Evolutionary conservation across 2,888 invertebrate species (phyloP).

Genomic region (Emmelina monodactyla): DNA sequence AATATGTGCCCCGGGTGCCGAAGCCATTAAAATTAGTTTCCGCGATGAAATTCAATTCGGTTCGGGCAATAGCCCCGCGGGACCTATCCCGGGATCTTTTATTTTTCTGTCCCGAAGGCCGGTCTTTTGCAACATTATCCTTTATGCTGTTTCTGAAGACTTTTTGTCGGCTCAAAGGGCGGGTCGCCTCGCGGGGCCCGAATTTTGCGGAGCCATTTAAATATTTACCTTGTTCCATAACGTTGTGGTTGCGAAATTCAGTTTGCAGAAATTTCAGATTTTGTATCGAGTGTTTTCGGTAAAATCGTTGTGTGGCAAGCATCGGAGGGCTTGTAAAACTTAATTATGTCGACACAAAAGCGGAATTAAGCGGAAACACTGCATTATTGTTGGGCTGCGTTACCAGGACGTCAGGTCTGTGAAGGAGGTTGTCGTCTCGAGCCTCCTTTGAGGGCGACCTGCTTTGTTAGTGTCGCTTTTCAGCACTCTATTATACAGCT

Average conservation of each 20-base stretch:
- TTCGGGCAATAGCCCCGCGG: slow-evolving; percentile 19
- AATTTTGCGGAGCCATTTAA: no score
- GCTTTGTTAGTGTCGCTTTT: slow-evolving; percentile 30
- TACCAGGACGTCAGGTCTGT: slow-evolving; percentile 25
- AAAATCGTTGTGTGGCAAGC: no score
- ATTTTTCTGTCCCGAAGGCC: slow-evolving; percentile 9
- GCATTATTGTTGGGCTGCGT: slow-evolving; percentile 10
- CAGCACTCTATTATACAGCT: slow-evolving; percentile 21
- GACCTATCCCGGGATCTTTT: slow-evolving; percentile 18
- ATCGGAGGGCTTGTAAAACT: no score
- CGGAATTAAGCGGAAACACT: no score
- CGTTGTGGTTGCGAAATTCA: no score
- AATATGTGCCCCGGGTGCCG: slow-evolving; percentile 19
- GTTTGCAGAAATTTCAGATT: no score
- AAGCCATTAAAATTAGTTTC: slow-evolving; percentile 38
- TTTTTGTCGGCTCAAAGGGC: no score
- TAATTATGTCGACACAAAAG: no score
- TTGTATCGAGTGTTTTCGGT: no score
- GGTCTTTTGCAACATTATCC: not conserved
- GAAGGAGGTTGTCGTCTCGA: slow-evolving; percentile 18
- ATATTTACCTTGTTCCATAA: no score
- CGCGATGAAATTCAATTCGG: slow-evolving; percentile 33
- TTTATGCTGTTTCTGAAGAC: not conserved
- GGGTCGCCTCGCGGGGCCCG: no score
- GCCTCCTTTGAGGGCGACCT: slow-evolving; percentile 22